Conservation (phyloP, 1,140 invertebrate species). For the Drosophila truncata region DNA sequence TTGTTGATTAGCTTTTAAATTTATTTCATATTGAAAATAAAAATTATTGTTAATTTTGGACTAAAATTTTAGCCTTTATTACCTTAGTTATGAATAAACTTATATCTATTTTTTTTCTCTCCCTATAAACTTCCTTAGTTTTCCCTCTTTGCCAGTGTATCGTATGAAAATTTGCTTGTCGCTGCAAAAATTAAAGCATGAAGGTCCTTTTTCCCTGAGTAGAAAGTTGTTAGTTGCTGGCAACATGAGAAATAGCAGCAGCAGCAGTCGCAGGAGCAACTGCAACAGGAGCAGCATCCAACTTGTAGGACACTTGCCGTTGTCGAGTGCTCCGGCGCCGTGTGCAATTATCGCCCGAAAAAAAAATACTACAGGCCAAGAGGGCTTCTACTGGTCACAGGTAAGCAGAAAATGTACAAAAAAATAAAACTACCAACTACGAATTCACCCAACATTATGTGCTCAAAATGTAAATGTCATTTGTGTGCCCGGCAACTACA, state of each 20-base stretch:
- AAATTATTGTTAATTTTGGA: too few species aligned
- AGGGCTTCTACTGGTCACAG: slow-evolving; percentile 45
- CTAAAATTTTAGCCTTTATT: too few species aligned
- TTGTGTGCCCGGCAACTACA: slow-evolving; percentile 59
- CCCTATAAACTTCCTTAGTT: not conserved
- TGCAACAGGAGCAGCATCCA: slow-evolving; percentile 45
- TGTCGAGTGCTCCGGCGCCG: slow-evolving; percentile 59
- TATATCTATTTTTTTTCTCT: too few species aligned
- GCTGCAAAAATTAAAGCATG: slow-evolving; percentile 67
- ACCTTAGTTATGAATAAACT: too few species aligned
- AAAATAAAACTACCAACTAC: slow-evolving; percentile 29
- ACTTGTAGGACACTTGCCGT: slow-evolving; percentile 63
- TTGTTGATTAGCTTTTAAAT: too few species aligned
- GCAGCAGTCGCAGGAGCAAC: slow-evolving; percentile 14
- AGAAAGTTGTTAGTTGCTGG: slow-evolving; percentile 75
- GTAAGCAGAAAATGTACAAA: slow-evolving; percentile 25
- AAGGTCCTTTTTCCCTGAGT: slow-evolving; percentile 43
- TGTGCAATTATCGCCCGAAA: slow-evolving; percentile 75
- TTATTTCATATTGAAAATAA: too few species aligned
- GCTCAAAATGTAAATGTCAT: slow-evolving; percentile 79
- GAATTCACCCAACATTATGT: slow-evolving; percentile 62
- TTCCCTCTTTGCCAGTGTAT: not conserved
- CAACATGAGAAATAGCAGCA: slow-evolving; percentile 57
- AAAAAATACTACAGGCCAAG: slow-evolving; percentile 51
- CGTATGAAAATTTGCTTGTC: slow-evolving; percentile 45